Base-by-base conservation (phyloP, 1,140 invertebrate genomes). In the Apis cerana region DNA sequence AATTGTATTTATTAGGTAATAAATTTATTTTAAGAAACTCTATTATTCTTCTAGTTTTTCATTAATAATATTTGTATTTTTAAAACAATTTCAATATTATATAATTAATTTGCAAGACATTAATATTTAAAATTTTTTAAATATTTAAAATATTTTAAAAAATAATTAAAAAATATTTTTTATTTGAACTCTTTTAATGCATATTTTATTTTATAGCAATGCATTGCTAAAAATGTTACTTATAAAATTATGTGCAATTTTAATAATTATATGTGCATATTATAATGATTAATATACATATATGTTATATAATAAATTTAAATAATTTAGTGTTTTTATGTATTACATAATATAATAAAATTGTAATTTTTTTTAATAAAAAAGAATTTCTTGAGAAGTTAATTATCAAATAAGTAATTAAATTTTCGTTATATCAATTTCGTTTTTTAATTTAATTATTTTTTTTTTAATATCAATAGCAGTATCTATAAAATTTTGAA, bases 1-100 rank as follows among this genome's bases (percentile, higher is more conserved):
- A 85, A 62, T 65, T 89, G 83, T 81, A 87, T 89, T 68, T 84
- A 85, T 65, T 83, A 86, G 74, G 54, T 58, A 89, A 89, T 89
- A 89, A 88, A 89, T 77, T 64, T 83, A 78, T 82, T 56, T 89
- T 61, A 64, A 79, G 81, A 59, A 65, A 27, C 50, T 79, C 74
- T 56, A 67, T 59, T 12, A 74, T 43, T 52, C 54, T 77, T 84
- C 17, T 77, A 71, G 50, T 48, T 84, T 27, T 84, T 43, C n/a
- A 50, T 69, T 12, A 62, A 77, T 21, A 5, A 67, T 62, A 50
- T 80, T 71, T 33, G 17, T 21, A 80, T 64, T 23, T 70, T 54
- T 68, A 59, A 52, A 77, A n/a, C 65, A 54, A 13, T 71, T 43
- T 13, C 58, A 77, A 8, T 50, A 21, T 48, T 21, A 59, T 52